Evolutionary conservation across 1,140 invertebrate genomes (phyloP).

Genomic region (Lanistes nyassanus): DNA sequence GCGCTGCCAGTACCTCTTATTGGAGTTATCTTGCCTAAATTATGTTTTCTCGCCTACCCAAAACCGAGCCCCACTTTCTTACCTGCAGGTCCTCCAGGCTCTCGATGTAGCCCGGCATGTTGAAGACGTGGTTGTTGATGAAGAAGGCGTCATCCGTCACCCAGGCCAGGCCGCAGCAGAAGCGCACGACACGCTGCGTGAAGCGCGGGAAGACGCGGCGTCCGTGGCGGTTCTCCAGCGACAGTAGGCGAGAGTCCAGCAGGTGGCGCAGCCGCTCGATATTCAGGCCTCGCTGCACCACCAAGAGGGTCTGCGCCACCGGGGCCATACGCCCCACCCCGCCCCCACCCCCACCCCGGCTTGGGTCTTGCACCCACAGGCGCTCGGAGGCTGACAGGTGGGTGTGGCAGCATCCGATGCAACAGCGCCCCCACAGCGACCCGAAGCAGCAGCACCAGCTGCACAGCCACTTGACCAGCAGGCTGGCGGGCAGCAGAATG

Average conservation of each 20-base stretch:
- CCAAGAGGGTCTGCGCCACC: slow-evolving; percentile 69
- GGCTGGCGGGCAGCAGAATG: slow-evolving; percentile 59
- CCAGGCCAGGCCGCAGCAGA: slow-evolving; percentile 69
- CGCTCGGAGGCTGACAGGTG: slow-evolving; percentile 64
- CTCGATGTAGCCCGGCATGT: slow-evolving; percentile 58
- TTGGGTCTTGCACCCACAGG: slow-evolving; percentile 64
- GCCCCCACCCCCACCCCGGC: slow-evolving; percentile 45
- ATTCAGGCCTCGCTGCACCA: slow-evolving; percentile 68
- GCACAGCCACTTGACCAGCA: slow-evolving; percentile 58
- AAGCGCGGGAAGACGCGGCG: slow-evolving; percentile 69
- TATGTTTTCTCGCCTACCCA: too few relatives aligned
- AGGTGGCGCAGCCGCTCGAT: slow-evolving; percentile 67
- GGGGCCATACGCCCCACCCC: slow-evolving; percentile 51
- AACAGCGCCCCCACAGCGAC: slow-evolving; percentile 42
- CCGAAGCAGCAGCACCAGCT: slow-evolving; percentile 46
- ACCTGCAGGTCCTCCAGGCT: slow-evolving; percentile 61
- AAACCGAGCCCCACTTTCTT: not conserved
- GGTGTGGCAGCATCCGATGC: slow-evolving; percentile 54
- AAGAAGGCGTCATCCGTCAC: slow-evolving; percentile 68
- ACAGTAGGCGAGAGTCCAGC: slow-evolving; percentile 67
- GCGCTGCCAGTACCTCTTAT: too few relatives aligned
- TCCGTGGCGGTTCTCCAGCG: slow-evolving; percentile 63
- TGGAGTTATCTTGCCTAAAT: too few relatives aligned
- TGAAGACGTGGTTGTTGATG: slow-evolving; percentile 71
- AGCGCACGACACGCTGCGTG: slow-evolving; percentile 62